Percentiles rank a stretch among this genome's conserved stretches.
phyloP scores from a whole-genome alignment of 1,140 invertebrate species.

The Dufourea novaeangliae region DNA sequence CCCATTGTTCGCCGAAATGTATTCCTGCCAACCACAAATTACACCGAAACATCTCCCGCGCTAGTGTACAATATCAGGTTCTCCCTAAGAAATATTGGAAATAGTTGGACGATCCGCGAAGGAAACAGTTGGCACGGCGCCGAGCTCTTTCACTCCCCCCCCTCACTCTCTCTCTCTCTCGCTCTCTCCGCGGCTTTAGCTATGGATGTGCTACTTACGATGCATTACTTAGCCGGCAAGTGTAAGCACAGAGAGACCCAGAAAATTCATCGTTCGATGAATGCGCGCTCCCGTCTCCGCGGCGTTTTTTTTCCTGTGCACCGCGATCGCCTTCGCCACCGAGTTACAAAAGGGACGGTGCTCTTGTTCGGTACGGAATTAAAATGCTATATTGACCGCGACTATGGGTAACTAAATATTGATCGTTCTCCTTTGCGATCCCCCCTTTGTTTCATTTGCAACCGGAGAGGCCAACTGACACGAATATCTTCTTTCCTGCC shows the following conservation, averaged over 20 bases:
- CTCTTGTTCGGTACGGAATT: conserved; percentile 28
- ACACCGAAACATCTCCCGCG: conserved; percentile 44
- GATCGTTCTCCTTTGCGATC: conserved; percentile 53
- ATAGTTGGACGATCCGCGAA: conserved; percentile 57
- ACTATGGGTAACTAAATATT: conserved; percentile 45
- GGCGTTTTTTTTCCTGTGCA: conserved; percentile 13
- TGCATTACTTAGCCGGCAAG: conserved; percentile 52
- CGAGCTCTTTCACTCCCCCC: too few relatives aligned
- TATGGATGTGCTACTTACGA: conserved; percentile 44
- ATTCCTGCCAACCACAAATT: conserved; percentile 53
- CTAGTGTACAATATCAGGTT: conserved; percentile 24
- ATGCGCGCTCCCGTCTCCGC: conserved; percentile 36
- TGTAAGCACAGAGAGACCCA: conserved; percentile 46
- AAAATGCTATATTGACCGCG: conserved; percentile 52
- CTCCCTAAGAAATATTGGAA: conserved; percentile 62
- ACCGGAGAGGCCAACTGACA: conserved; percentile 46
- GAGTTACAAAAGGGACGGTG: conserved; percentile 5
- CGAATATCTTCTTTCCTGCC: conserved; percentile 49
- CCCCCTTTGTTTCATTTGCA: conserved; percentile 45
- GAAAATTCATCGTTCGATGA: conserved; percentile 51
- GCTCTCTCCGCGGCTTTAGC: conserved; percentile 35
- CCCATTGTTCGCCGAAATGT: conserved; percentile 36
- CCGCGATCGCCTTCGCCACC: conserved; percentile 21
- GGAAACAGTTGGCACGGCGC: conserved; percentile 54
- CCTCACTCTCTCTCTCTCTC: too few relatives aligned